These are phyloP conservation scores for Dinomys branickii DNA, from an alignment of 2,113 vertebrate genomes.

Conservation along the genomic window DNA sequence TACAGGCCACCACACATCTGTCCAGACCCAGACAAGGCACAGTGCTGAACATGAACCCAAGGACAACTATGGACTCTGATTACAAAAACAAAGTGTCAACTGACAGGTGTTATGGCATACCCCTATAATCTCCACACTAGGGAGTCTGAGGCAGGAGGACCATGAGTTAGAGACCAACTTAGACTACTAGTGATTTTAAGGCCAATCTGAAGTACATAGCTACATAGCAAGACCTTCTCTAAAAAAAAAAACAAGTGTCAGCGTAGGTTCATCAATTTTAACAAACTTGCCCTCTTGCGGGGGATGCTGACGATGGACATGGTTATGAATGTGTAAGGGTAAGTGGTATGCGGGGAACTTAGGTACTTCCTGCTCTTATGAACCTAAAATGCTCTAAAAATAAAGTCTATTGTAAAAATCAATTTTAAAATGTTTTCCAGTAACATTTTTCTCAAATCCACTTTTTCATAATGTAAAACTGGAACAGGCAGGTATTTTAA, in stretches of 20 bases:
- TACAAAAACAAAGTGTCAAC: not conserved
- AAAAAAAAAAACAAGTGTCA: not conserved
- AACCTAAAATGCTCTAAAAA: not conserved
- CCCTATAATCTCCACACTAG: not conserved
- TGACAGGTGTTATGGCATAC: not conserved
- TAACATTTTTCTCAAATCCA: constrained; percentile 20
- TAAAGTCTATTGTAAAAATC: not conserved
- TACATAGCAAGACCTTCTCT: not conserved
- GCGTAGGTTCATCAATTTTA: not conserved
- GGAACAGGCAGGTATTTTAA: not conserved
- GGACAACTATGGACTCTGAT: not conserved
- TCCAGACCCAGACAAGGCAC: not conserved
- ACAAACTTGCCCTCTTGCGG: not conserved
- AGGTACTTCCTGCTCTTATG: not conserved
- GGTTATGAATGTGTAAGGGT: not conserved
- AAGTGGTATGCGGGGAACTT: not conserved
- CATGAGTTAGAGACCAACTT: not conserved
- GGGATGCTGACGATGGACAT: not conserved
- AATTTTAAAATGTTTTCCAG: not conserved
- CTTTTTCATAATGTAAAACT: not conserved
- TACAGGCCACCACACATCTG: not conserved
- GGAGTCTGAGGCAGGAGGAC: not conserved
- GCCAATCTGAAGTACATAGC: not conserved
- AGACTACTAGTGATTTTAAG: not conserved
- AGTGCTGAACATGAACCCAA: not conserved